Evolutionary conservation across 1,140 invertebrate species (phyloP).

Genomic region (Drosophila willistoni): DNA sequence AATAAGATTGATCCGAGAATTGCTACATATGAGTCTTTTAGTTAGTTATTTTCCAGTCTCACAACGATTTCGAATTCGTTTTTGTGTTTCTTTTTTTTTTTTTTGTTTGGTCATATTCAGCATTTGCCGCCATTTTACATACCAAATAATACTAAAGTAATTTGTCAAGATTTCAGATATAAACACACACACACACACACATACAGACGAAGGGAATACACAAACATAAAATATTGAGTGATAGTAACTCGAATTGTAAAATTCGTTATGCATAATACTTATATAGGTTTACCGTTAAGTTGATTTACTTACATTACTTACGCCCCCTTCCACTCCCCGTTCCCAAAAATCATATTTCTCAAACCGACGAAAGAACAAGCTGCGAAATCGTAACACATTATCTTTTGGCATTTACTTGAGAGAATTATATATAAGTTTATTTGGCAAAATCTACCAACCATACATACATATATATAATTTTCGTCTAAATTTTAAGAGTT

Average conservation of each 20-base stretch:
- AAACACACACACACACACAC: conserved; percentile 20
- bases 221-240: conserved; percentile 45
- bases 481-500: conserved; percentile 78
- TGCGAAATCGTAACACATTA: conserved; percentile 34
- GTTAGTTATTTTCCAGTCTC: conserved; percentile 24
- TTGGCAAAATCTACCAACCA: conserved; percentile 26
- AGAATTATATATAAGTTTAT: conserved; percentile 66
- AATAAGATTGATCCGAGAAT: not conserved
- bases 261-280: conserved; percentile 61
- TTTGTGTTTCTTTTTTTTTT: conserved; percentile 12
- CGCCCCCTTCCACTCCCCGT: conserved; percentile 8
- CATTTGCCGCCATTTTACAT: conserved; percentile 75
- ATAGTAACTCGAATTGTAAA: conserved; percentile 63
- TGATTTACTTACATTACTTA: conserved; percentile 33
- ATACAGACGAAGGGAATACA: conserved; percentile 38
- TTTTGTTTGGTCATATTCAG: conserved; percentile 54
- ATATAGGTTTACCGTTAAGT: conserved; percentile 71
- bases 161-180: conserved; percentile 46
- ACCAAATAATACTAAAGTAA: conserved; percentile 67
- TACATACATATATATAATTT: conserved; percentile 60
- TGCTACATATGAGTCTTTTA: conserved; percentile 45
- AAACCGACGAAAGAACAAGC: conserved; percentile 29
- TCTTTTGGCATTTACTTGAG: conserved; percentile 78
- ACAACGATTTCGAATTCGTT: not conserved
- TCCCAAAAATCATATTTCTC: not conserved